These are phyloP conservation scores for Ellobium chinense DNA, from an alignment of 2,888 invertebrate genomes.

Conservation along the genomic window DNA sequence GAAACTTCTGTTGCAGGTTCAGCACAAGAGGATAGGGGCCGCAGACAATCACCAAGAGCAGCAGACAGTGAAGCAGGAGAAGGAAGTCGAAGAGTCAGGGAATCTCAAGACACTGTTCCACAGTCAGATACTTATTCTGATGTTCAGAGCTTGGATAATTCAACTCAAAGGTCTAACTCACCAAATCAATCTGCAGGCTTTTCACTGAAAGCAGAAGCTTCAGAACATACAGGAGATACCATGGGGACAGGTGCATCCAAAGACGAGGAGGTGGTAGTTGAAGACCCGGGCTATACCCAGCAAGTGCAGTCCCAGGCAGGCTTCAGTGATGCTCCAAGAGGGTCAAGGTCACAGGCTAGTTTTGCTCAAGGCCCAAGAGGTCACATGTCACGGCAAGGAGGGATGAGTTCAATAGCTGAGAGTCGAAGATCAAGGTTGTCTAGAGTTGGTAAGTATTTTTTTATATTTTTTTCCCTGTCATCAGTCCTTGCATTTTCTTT, in stretches of 20 bases:
- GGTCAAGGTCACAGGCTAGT: conserved; percentile 50
- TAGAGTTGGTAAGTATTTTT: conserved; percentile 35
- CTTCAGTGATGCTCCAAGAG: conserved; percentile 49
- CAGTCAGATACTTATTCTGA: background rate
- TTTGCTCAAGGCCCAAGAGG: conserved; percentile 18
- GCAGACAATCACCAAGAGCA: too few species aligned
- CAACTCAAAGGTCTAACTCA: background rate
- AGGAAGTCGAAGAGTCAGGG: too few species aligned
- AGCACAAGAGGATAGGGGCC: too few species aligned
- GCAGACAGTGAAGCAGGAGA: too few species aligned
- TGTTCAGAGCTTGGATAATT: background rate
- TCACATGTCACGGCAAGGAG: conserved; percentile 25
- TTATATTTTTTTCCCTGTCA: background rate
- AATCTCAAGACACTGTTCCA: background rate
- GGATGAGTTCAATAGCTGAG: conserved; percentile 4
- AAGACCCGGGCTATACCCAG: conserved; percentile 46
- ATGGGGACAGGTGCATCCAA: conserved; percentile 70
- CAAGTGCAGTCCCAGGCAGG: conserved; percentile 47
- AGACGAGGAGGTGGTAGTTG: conserved; percentile 60
- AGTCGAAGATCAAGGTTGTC: background rate
- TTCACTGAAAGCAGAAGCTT: too few species aligned
- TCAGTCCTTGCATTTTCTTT: too few species aligned
- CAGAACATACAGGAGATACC: background rate
- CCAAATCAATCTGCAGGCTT: background rate
- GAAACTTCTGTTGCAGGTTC: too few species aligned